A percentile compares a stretch with the other conserved stretches of the same genome.
phyloP scores from a whole-genome alignment of 2,113 vertebrate genomes.

The Notiomystis cincta region DNA sequence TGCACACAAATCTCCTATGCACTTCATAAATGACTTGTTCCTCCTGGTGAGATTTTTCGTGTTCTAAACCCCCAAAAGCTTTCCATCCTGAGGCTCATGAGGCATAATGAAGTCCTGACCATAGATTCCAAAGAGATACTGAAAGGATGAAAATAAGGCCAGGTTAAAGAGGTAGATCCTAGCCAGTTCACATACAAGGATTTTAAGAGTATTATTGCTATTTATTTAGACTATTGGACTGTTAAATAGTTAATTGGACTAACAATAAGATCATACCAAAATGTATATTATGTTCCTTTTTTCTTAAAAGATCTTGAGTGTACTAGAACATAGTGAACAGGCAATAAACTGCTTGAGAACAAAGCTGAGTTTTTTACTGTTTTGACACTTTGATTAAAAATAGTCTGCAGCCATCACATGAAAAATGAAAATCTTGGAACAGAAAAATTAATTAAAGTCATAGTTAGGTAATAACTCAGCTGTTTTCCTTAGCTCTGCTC shows the following conservation, averaged over 20 bases:
- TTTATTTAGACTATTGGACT: not conserved
- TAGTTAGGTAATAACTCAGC: not conserved
- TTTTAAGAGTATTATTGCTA: not conserved
- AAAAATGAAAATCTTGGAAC: not conserved
- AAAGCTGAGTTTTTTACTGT: not conserved
- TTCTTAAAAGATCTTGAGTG: not conserved
- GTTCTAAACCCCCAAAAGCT: not conserved
- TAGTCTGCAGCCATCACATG: not conserved
- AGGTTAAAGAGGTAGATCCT: not conserved
- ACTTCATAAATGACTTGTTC: not conserved
- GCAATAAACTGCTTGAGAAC: not conserved
- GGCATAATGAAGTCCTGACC: not conserved
- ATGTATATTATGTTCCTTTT: not conserved
- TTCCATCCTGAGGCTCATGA: not conserved
- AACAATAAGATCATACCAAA: not conserved
- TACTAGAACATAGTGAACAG: not conserved
- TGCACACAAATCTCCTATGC: rapidly evolving
- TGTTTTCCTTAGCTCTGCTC: not conserved
- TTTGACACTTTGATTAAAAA: not conserved
- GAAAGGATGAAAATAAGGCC: not conserved
- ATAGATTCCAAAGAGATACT: not conserved
- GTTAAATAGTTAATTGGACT: not conserved
- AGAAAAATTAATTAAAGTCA: not conserved
- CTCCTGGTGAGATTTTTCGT: not conserved
- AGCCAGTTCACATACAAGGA: not conserved